phyloP scores from a whole-genome alignment of 2,888 invertebrate genomes.

The Drosophila meridiana region DNA sequence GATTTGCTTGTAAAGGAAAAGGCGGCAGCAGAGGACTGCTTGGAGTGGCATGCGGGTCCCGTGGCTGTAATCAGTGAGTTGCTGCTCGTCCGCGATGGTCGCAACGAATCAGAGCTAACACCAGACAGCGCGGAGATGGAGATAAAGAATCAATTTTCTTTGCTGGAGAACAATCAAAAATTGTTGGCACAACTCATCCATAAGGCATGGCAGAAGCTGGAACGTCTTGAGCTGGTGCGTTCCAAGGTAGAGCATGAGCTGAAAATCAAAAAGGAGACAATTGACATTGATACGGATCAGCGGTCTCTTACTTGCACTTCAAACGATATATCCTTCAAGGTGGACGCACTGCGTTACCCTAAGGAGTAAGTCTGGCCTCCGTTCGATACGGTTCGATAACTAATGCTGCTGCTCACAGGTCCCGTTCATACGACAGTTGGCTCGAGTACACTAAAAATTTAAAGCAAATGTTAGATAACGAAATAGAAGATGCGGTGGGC shows the following conservation, averaged over 20 bases:
- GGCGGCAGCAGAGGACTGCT: constrained; percentile 89
- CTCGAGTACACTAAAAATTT: constrained; percentile 90
- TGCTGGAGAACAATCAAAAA: constrained; percentile 90
- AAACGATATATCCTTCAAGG: constrained; percentile 93
- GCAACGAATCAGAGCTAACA: constrained; percentile 90
- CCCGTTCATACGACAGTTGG: constrained; percentile 93
- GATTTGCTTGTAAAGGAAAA: constrained; percentile 89
- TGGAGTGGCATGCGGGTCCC: constrained; percentile 89
- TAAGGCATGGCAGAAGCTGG: constrained; percentile 89
- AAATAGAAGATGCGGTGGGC: constrained; percentile 91
- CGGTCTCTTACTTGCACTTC: constrained; percentile 91
- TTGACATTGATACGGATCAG: constrained; percentile 91
- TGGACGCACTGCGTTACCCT: constrained; percentile 91
- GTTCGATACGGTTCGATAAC: not conserved
- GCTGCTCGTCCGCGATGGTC: constrained; percentile 90
- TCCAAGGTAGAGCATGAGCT: constrained; percentile 90
- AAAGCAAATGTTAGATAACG: constrained; percentile 91
- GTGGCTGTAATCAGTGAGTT: constrained; percentile 90
- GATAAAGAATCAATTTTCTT: constrained; percentile 91
- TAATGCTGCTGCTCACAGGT: constrained; percentile 80
- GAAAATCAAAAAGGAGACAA: constrained; percentile 91
- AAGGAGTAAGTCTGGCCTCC: constrained; percentile 86
- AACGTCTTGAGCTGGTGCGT: constrained; percentile 78
- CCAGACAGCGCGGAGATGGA: constrained; percentile 92
- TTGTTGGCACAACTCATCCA: constrained; percentile 90